phyloP scores from a whole-genome alignment of 2,888 invertebrate species.

The Galerucella calmariensis region DNA sequence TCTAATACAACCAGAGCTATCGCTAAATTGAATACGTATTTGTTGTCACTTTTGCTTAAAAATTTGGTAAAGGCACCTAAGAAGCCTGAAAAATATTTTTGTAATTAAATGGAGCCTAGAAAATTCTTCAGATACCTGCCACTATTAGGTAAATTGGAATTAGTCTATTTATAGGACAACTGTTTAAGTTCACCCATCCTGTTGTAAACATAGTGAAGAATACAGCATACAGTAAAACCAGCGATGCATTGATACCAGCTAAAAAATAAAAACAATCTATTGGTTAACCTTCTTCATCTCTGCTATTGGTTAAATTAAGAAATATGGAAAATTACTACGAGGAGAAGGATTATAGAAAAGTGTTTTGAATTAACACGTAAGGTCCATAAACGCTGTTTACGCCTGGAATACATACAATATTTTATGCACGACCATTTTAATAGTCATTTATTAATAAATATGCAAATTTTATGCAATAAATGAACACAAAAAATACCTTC shows the following conservation, averaged over 20 bases:
- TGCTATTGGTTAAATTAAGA: neutral
- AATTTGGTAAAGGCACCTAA: slow-evolving; percentile 54
- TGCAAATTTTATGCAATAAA: too few relatives aligned
- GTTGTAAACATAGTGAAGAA: slow-evolving; percentile 58
- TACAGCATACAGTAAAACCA: slow-evolving; percentile 58
- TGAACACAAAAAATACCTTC: too few relatives aligned
- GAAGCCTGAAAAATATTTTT: slow-evolving; percentile 50
- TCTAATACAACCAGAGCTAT: slow-evolving; percentile 50
- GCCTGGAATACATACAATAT: too few relatives aligned
- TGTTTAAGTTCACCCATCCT: slow-evolving; percentile 60
- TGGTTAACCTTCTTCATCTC: neutral
- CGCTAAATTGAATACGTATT: slow-evolving; percentile 49
- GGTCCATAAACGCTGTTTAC: too few relatives aligned
- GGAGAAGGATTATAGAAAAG: too few relatives aligned
- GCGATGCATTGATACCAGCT: slow-evolving; percentile 60
- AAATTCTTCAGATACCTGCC: slow-evolving; percentile 49
- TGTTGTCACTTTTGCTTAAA: slow-evolving; percentile 51
- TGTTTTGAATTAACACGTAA: too few relatives aligned
- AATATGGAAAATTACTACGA: neutral
- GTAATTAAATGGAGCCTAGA: slow-evolving; percentile 7
- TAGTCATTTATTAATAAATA: too few relatives aligned
- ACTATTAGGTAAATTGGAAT: slow-evolving; percentile 62
- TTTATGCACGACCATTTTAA: too few relatives aligned
- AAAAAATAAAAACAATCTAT: slow-evolving; percentile 39
- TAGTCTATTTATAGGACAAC: slow-evolving; percentile 57